These are phyloP conservation scores for Hoplostethus atlanticus DNA, from an alignment of 2,797 vertebrate genomes.

Conservation along the genomic window DNA sequence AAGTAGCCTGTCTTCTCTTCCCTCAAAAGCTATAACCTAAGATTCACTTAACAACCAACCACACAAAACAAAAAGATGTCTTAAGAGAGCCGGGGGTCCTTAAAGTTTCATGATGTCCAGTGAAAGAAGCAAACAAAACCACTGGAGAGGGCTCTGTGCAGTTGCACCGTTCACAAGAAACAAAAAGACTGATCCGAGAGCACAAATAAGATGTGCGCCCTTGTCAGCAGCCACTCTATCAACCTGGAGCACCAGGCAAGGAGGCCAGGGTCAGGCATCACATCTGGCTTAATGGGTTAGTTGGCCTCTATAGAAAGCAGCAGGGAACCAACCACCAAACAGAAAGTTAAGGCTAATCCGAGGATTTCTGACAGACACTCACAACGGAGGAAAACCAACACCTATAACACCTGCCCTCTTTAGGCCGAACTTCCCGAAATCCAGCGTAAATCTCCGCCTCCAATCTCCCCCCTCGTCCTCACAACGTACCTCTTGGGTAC, in stretches of 20 bases:
- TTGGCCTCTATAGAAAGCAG: background rate
- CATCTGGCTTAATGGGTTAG: background rate
- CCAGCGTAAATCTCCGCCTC: background rate
- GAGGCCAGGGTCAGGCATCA: conserved; percentile 18
- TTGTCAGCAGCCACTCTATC: conserved; percentile 22
- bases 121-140: conserved; percentile 37
- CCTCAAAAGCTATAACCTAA: conserved; percentile 8
- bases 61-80: conserved; percentile 23
- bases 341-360: no score
- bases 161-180: background rate
- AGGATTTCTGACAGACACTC: no score
- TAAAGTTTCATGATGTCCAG: conserved; percentile 20
- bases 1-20: background rate
- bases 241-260: background rate
- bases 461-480: background rate
- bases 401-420: background rate
- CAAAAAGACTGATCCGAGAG: background rate
- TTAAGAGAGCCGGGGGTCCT: conserved; percentile 18
- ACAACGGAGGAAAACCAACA: no score
- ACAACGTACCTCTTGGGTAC: background rate
- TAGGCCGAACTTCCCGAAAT: background rate
- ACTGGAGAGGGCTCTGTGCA: background rate
- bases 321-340: no score
- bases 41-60: conserved; percentile 14
- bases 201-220: conserved; percentile 19